Percentiles rank a stretch among this genome's conserved stretches.
Conservation (phyloP, 2,113 vertebrate species). For the Nycticryphes semicollaris region DNA sequence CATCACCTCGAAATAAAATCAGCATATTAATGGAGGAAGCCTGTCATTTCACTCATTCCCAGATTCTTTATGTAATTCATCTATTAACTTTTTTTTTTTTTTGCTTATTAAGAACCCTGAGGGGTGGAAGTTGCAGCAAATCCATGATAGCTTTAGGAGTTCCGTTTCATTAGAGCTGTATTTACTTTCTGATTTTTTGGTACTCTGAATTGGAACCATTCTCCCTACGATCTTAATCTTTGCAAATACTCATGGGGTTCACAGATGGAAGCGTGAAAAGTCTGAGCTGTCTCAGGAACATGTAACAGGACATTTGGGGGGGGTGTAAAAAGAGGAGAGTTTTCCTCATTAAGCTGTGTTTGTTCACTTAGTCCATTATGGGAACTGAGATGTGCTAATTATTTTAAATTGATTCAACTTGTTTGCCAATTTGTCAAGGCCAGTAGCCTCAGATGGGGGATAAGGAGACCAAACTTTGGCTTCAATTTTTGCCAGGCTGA, state of each 20-base stretch:
- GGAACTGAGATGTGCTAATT: background rate
- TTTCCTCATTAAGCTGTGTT: background rate
- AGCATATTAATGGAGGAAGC: slow-evolving; percentile 37
- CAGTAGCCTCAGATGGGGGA: background rate
- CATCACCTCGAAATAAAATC: slow-evolving; percentile 9
- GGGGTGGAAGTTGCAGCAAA: slow-evolving; percentile 32
- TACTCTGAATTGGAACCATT: slow-evolving; percentile 32
- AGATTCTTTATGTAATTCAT: slow-evolving; percentile 43
- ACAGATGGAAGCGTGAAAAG: background rate
- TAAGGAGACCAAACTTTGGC: background rate
- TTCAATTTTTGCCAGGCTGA: background rate
- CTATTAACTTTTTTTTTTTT: background rate
- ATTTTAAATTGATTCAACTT: background rate
- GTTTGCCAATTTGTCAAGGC: background rate
- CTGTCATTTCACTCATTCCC: slow-evolving; percentile 32
- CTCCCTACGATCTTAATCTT: background rate
- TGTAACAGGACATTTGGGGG: background rate
- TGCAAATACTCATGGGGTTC: background rate
- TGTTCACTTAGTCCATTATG: background rate
- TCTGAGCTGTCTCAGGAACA: slow-evolving; percentile 1
- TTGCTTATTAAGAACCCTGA: slow-evolving; percentile 4
- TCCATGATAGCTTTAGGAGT: slow-evolving; percentile 14
- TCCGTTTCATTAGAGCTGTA: slow-evolving; percentile 13
- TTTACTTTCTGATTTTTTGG: slow-evolving; percentile 33
- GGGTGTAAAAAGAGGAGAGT: background rate